Base-by-base conservation (phyloP, 1,140 invertebrate genomes). In the Ooceraea biroi region DNA sequence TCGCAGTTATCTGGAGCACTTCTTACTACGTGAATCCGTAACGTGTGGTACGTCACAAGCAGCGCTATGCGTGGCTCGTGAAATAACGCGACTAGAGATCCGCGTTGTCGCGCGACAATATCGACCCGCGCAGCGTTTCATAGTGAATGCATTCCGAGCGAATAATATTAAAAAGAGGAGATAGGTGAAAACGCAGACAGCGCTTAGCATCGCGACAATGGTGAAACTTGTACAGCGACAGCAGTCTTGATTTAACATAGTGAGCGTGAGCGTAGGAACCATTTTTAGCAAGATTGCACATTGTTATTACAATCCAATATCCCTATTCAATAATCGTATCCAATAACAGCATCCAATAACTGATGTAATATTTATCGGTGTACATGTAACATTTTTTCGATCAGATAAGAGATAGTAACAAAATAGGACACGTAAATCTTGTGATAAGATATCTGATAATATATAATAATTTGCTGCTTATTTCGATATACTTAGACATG, bases 121-220 rank as follows among this genome's bases (percentile, higher is more conserved):
- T 88, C 80, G 73, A 82, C 44, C 57, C n/a, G 71, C 17, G 60
- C 7, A 41, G 27, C 74, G 36, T 69, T 55, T 19, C 44, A 58
- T 68, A 30, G 25, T 55, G 76, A 80, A 57, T 69, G 69, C 80
- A 87, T 90, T 89, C 85, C 57, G 72, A 84, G 83, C 82, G 89
- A 91, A 90, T 91, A 85, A 85, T 87, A 90, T 86, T 88, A 85
- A 91, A 92, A 92, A 88, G 90, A 89, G 77, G 80, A 90, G 91
- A 90, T 90, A 90, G 90, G 88, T 88, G 90, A 91, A 89, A 91
- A 91, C 90, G 88, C 83, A 88, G 90, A 91, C 90, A 91, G 90
- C 89, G 88, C 85, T 82, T 48, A 60, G 82, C 88, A 84, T 87
- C 82, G 58, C 41, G 82, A 82, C n/a, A 30, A 36, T 11, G 48